phyloP scores from a whole-genome alignment of 2,113 vertebrate genomes.

The Rhea americana region DNA sequence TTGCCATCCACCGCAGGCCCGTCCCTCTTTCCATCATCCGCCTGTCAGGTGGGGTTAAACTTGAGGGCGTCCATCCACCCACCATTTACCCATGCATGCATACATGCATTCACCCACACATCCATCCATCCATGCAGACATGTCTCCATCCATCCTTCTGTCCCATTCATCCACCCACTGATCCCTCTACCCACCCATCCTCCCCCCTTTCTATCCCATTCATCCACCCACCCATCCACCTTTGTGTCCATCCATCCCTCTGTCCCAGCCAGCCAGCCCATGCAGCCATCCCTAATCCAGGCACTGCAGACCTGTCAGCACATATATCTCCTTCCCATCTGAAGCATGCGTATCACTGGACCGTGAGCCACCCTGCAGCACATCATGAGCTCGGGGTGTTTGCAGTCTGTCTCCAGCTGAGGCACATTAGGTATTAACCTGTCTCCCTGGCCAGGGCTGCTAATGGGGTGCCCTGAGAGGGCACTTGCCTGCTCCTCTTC shows the following conservation, averaged over 20 bases:
- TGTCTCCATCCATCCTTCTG: neutral
- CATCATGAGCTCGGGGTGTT: neutral
- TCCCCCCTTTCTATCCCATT: neutral
- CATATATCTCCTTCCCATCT: no score
- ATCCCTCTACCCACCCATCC: neutral
- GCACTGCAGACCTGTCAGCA: no score
- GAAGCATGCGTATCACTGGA: no score
- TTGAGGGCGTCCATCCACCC: neutral
- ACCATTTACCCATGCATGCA: neutral
- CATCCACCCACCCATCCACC: neutral
- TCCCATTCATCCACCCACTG: neutral
- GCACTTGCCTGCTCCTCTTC: neutral
- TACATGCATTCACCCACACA: neutral
- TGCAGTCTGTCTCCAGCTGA: accelerated
- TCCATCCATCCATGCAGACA: neutral
- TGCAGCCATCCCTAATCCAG: neutral
- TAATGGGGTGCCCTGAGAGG: neutral
- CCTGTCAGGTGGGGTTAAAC: neutral
- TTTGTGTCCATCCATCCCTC: neutral
- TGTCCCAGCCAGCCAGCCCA: neutral
- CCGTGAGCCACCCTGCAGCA: no score
- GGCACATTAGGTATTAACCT: constrained; percentile 17
- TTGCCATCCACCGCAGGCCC: neutral
- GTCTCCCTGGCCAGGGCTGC: neutral
- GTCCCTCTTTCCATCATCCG: neutral